Evolutionary conservation across 1,140 invertebrate species (phyloP).

Genomic region (Reticulitermes speratus): DNA sequence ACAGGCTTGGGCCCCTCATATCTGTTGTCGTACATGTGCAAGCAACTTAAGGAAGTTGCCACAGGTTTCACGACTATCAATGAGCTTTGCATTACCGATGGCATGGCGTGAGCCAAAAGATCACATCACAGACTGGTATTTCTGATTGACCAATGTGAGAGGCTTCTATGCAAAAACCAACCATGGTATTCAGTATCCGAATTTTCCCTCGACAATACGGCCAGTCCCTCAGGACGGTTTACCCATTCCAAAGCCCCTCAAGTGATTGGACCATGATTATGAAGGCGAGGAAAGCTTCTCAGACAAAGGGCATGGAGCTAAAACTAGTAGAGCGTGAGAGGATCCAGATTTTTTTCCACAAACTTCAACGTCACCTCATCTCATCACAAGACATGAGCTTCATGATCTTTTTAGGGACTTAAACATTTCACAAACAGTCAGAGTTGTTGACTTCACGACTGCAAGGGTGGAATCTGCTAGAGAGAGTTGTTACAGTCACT

Average conservation of each 20-base stretch:
- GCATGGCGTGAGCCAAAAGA: background rate
- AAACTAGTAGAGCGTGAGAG: background rate
- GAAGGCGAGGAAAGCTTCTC: background rate
- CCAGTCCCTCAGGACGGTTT: too few relatives aligned
- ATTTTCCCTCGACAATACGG: too few relatives aligned
- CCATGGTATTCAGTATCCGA: too few relatives aligned
- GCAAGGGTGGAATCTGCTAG: background rate
- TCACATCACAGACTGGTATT: constrained; percentile 7
- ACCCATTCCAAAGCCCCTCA: background rate
- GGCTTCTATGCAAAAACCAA: background rate
- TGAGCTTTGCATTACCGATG: background rate
- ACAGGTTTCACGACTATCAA: background rate
- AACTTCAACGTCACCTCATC: background rate
- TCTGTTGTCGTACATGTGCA: background rate
- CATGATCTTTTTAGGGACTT: background rate
- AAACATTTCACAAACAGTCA: background rate
- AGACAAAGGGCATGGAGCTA: background rate
- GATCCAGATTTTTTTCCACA: background rate
- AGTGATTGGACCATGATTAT: background rate
- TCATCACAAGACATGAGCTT: background rate
- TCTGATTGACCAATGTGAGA: background rate
- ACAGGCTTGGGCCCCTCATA: background rate
- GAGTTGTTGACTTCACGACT: background rate
- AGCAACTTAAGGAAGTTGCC: background rate
- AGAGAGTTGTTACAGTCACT: background rate